Base-by-base conservation (phyloP, 2,888 invertebrate species). In the Autographa pulchrina region DNA sequence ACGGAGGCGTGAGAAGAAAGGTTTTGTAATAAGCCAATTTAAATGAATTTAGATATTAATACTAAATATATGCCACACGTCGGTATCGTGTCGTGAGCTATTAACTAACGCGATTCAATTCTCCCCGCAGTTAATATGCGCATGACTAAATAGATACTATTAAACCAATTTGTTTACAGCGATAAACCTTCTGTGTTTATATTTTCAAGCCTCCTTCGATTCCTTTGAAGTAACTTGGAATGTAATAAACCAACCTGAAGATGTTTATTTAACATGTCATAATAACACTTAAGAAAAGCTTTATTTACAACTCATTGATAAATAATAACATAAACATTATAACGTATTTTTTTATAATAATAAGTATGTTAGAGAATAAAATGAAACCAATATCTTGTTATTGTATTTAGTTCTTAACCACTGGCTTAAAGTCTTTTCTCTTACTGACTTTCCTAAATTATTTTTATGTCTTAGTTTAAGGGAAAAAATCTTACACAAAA, bases 141-240 rank as follows among this genome's bases (percentile, higher is more conserved):
- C 90, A 91, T 90, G 91, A 85, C 86, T 89, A 89, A 90, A 84
- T 77, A 85, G 78, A 68, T 73, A 79, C 84, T 85, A 89, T 89
- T 88, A 88, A 89, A 88, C 82, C 89, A 90, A 91, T 91, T 90
- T 90, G 90, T 90, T 90, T 88, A 87, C 85, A 88, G 75, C 80
- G 85, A 86, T 88, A 87, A 86, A 85, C 82, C 78, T 84, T 85
- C 80, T 82, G 74, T 82, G 74, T 81, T 78, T 81, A 77, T 81
- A 78, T 82, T 82, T 78, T 77, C 67, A 75, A 71, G 74, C 69
- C 75, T 75, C 62, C 60, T 74, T 70, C 72, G 74, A 81, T 65
- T 68, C 68, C 74, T 82, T 82, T 84, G 70, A 73, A 73, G 67
- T 65, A 59, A 38, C 68, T 66, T 70, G 52, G 65, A 67, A 71